phyloP scores from a whole-genome alignment of 2,797 vertebrate genomes.

The Platalea minor region DNA sequence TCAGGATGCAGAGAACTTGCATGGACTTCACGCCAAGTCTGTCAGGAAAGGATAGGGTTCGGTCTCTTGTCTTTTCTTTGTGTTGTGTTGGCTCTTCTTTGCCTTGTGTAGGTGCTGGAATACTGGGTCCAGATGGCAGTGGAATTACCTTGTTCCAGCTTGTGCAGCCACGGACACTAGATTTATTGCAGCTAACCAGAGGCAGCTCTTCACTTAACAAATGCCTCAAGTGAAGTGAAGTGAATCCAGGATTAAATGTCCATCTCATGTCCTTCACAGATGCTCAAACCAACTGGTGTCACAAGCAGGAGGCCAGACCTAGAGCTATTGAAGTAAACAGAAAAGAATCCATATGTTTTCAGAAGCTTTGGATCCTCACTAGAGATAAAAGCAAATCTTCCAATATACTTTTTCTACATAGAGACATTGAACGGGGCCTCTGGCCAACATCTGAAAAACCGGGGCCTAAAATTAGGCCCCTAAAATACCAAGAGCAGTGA shows the following conservation, averaged over 20 bases:
- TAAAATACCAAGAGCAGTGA: slow-evolving; percentile 9
- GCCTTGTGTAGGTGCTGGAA: neutral
- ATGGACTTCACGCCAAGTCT: fast-evolving
- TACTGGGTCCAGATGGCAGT: neutral
- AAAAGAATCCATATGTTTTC: neutral
- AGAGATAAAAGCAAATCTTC: neutral
- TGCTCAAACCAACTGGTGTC: neutral
- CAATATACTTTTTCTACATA: neutral
- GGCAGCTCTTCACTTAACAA: neutral
- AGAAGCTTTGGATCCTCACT: neutral
- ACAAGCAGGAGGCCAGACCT: neutral
- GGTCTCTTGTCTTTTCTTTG: neutral
- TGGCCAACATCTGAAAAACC: neutral
- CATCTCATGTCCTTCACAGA: neutral
- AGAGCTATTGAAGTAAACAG: neutral
- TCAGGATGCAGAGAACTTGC: neutral
- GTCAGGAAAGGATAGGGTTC: neutral
- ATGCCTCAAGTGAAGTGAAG: neutral
- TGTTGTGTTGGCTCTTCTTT: neutral
- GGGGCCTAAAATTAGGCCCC: slow-evolving; percentile 37
- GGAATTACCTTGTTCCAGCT: neutral
- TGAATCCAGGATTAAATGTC: neutral
- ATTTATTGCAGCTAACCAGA: neutral
- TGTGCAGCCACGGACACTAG: neutral
- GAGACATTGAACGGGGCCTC: neutral